phyloP scores from a whole-genome alignment of 2,888 invertebrate genomes.

The Slavum lentiscoides region DNA sequence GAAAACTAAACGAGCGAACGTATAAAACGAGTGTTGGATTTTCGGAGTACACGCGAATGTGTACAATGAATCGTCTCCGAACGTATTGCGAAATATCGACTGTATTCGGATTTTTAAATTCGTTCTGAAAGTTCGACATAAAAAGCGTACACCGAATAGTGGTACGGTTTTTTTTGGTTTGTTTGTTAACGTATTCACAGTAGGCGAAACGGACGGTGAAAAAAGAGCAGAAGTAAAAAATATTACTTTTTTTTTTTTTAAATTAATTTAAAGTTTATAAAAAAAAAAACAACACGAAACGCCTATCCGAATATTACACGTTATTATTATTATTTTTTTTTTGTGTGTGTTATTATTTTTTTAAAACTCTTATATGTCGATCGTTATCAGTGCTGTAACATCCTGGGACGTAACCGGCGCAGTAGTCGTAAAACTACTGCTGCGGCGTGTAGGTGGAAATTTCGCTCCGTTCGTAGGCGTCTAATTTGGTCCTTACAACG shows the following conservation, averaged over 20 bases:
- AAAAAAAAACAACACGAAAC: background rate
- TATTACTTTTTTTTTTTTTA: background rate
- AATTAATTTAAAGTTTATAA: background rate
- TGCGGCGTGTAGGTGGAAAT: constrained; percentile 24
- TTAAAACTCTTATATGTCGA: constrained; percentile 7
- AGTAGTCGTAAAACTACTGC: constrained; percentile 11
- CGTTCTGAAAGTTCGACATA: too few species aligned
- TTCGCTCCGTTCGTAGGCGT: constrained; percentile 26
- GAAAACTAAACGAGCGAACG: background rate
- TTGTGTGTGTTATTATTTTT: background rate
- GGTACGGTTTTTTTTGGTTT: too few species aligned
- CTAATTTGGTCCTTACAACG: background rate
- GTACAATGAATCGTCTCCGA: too few species aligned
- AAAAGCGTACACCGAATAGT: too few species aligned
- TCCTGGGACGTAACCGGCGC: background rate
- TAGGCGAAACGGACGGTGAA: too few species aligned
- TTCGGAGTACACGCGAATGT: too few species aligned
- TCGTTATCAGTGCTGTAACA: constrained; percentile 12
- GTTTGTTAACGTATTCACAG: too few species aligned
- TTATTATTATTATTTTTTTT: background rate
- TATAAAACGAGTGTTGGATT: background rate
- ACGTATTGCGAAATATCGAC: too few species aligned
- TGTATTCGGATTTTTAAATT: too few species aligned
- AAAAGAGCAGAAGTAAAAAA: too few species aligned
- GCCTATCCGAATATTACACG: background rate